These are phyloP conservation scores for Gari tellinella DNA, from an alignment of 2,888 invertebrate genomes.

Conservation along the genomic window DNA sequence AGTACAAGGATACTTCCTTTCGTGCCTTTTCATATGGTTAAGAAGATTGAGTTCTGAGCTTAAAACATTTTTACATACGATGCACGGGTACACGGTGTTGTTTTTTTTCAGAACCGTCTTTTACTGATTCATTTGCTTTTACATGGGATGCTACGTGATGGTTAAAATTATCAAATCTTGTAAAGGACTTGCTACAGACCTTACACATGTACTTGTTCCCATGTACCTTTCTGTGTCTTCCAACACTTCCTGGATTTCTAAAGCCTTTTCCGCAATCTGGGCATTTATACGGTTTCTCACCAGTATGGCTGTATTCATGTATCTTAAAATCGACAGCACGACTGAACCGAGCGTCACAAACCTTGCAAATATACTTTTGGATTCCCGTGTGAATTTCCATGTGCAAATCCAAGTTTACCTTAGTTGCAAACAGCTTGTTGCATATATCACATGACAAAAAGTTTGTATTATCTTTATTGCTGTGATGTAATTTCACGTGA, in stretches of 20 bases:
- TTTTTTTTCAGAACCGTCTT: too few species aligned
- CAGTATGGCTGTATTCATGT: conserved; percentile 20
- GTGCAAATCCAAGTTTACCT: conserved; percentile 11
- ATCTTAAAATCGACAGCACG: conserved; percentile 19
- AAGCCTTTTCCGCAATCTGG: conserved; percentile 11
- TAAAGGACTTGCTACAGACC: conserved; percentile 18
- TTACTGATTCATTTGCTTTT: neutral
- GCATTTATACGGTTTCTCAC: conserved; percentile 30
- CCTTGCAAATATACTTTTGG: conserved; percentile 17
- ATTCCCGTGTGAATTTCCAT: conserved; percentile 26
- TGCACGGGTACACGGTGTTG: too few species aligned
- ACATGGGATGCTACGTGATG: conserved; percentile 20
- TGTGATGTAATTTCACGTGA: too few species aligned
- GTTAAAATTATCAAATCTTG: conserved; percentile 10
- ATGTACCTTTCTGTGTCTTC: conserved; percentile 21
- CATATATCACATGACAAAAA: conserved; percentile 13
- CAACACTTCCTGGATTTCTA: conserved; percentile 12
- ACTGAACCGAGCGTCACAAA: conserved; percentile 25
- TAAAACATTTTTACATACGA: too few species aligned
- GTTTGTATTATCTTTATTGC: too few species aligned
- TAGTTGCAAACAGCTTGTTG: neutral
- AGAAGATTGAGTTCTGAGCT: too few species aligned
- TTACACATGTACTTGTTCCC: conserved; percentile 22
- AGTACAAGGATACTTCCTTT: too few species aligned
- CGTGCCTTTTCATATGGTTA: too few species aligned